Evolutionary conservation across 2,797 vertebrate species (phyloP).

Genomic region (Eleutherodactylus coqui): DNA sequence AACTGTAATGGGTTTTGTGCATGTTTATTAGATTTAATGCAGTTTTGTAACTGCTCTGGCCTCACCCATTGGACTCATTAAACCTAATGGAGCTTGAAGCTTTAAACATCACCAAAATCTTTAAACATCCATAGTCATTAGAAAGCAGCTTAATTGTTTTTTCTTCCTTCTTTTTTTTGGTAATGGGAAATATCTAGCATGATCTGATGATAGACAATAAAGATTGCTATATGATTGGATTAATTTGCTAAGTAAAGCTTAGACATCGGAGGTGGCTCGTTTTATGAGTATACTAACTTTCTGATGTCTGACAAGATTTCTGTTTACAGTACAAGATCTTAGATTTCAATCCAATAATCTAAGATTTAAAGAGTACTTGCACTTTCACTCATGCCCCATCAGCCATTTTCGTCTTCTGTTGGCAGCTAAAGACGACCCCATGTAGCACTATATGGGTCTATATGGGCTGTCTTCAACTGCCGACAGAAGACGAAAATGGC

Average conservation of each 20-base stretch:
- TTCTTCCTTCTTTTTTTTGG: neutral
- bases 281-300: neutral
- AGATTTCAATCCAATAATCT: neutral
- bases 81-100: conserved; percentile 35
- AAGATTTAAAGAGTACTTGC: too few relatives aligned
- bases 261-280: neutral
- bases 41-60: conserved; percentile 26
- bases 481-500: too few relatives aligned
- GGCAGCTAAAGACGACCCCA: too few relatives aligned
- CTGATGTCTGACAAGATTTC: neutral
- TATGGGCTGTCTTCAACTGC: too few relatives aligned
- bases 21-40: conserved; percentile 35
- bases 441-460: too few relatives aligned
- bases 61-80: conserved; percentile 27
- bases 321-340: neutral
- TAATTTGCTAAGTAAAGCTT: conserved; percentile 2
- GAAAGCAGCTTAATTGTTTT: conserved; percentile 21
- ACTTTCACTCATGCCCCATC: too few relatives aligned
- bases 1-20: neutral
- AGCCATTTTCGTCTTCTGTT: too few relatives aligned
- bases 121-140: conserved; percentile 28
- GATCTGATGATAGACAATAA: conserved; percentile 35
- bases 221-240: neutral
- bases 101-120: conserved; percentile 40
- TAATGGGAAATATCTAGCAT: conserved; percentile 16